A percentile compares a stretch with the other conserved stretches of the same genome.
phyloP scores from a whole-genome alignment of 2,797 vertebrate genomes.

The Alfaro cultratus region DNA sequence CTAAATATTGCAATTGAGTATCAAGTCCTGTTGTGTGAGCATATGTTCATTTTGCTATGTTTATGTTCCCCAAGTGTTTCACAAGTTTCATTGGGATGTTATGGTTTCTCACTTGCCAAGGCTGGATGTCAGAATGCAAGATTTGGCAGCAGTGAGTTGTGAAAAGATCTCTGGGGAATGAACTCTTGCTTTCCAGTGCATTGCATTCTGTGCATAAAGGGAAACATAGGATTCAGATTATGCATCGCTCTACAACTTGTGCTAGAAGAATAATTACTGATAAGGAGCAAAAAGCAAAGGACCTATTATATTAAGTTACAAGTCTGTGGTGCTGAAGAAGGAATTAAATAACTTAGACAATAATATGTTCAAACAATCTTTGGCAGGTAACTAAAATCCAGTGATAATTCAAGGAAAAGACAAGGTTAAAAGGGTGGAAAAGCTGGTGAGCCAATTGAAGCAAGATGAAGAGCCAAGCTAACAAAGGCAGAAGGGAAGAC shows the following conservation, averaged over 20 bases:
- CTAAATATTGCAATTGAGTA: too few relatives aligned
- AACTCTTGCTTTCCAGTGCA: neutral
- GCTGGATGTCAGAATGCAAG: neutral
- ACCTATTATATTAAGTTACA: neutral
- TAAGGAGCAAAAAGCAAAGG: neutral
- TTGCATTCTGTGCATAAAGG: neutral
- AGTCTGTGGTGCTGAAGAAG: neutral
- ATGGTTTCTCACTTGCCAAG: neutral
- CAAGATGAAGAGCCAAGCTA: neutral
- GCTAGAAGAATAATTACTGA: neutral
- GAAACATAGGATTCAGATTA: neutral
- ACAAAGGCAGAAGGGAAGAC: slow-evolving; percentile 5
- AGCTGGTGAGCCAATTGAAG: neutral
- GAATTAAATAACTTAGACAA: neutral
- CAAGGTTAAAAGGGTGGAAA: neutral
- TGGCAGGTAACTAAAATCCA: neutral
- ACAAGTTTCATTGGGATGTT: neutral
- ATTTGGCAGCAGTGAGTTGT: neutral
- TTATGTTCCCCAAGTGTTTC: neutral
- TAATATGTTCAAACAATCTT: neutral
- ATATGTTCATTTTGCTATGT: too few relatives aligned
- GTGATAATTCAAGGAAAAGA: neutral
- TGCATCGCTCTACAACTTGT: neutral
- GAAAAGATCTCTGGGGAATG: neutral
- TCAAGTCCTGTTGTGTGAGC: too few relatives aligned